Conservation (phyloP, 2,888 invertebrate species). For the Phaonia tiefii region DNA sequence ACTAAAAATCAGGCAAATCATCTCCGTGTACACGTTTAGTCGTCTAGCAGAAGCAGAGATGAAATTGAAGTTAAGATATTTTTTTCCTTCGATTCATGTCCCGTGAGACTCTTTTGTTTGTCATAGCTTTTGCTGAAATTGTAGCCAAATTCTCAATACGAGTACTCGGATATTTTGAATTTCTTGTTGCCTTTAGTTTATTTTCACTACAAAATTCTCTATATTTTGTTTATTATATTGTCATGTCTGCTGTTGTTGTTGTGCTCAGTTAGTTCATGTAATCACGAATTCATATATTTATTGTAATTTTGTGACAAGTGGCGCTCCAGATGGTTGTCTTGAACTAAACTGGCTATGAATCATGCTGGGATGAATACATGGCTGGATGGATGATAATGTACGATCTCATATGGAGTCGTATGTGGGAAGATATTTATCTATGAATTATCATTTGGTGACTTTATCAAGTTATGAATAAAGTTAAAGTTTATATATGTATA, state of each 20-base stretch:
- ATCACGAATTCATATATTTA: conserved; percentile 80
- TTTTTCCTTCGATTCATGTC: conserved; percentile 41
- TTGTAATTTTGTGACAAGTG: conserved; percentile 80
- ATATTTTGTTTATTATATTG: conserved; percentile 3
- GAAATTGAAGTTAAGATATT: conserved; percentile 29
- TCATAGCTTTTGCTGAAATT: conserved; percentile 13
- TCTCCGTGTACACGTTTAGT: too few relatives aligned
- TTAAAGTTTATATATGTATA: too few relatives aligned
- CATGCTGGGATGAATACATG: too few relatives aligned
- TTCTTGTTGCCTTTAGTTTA: conserved; percentile 17
- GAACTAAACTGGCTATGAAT: too few relatives aligned
- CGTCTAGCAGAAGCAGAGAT: neutral
- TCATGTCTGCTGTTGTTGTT: conserved; percentile 24
- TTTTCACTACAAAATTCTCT: neutral
- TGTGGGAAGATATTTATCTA: too few relatives aligned
- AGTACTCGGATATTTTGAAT: neutral
- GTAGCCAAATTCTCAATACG: conserved; percentile 33
- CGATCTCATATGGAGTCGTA: neutral
- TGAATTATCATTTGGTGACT: too few relatives aligned
- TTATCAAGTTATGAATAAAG: too few relatives aligned
- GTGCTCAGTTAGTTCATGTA: conserved; percentile 71
- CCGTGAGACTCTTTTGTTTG: conserved; percentile 67
- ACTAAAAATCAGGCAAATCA: neutral
- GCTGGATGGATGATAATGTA: neutral
- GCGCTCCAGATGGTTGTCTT: conserved; percentile 74